Conservation (phyloP, 1,140 invertebrate genomes). For the Chironomus striatipennis region DNA sequence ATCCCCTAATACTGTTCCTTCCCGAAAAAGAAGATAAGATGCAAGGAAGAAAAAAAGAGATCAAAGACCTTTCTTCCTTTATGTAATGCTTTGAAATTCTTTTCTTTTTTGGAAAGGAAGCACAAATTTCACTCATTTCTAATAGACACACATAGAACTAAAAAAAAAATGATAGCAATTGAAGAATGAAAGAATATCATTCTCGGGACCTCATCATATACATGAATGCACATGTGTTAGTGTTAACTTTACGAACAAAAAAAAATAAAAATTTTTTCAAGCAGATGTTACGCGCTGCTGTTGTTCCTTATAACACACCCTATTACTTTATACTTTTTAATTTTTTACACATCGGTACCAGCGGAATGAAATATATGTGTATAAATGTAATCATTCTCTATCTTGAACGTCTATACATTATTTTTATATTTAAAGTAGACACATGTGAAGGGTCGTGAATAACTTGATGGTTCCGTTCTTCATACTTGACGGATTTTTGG, state of each 20-base stretch:
- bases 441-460: conserved; percentile 9
- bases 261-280: neutral
- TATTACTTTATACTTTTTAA: no score
- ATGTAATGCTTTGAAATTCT: no score
- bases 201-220: neutral
- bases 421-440: neutral
- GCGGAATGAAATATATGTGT: neutral
- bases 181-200: neutral
- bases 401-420: neutral
- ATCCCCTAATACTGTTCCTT: neutral
- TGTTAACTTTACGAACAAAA: neutral
- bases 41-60: conserved; percentile 11
- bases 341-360: conserved; percentile 5
- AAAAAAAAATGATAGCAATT: no score
- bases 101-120: no score
- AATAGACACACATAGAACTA: no score
- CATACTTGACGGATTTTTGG: conserved; percentile 16
- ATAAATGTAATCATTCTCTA: conserved; percentile 11
- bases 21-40: neutral
- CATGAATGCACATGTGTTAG: neutral
- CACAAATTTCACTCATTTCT: no score
- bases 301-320: conserved; percentile 20
- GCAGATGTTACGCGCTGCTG: conserved; percentile 18
- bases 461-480: conserved; percentile 7
- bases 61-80: conserved; percentile 22